Conservation (phyloP, 2,888 invertebrate genomes). For the Drosophila nr. perissopoda region DNA sequence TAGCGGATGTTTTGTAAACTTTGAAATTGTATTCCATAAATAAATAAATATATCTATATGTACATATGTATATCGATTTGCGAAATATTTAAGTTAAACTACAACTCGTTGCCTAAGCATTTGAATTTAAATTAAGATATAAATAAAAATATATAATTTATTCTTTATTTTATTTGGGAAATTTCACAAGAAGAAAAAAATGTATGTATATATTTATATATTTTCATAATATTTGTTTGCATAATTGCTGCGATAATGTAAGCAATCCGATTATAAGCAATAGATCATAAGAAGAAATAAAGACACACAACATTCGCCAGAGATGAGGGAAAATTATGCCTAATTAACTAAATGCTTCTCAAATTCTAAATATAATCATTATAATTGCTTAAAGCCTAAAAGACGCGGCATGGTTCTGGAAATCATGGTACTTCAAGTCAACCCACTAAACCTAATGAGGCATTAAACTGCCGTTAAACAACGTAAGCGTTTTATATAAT, state of each 20-base stretch:
- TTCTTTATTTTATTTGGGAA: not conserved
- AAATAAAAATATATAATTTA: not conserved
- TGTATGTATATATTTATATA: not conserved
- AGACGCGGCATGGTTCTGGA: not conserved
- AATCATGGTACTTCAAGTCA: constrained; percentile 25
- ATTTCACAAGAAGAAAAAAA: not conserved
- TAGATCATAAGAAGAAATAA: not conserved
- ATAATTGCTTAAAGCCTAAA: constrained; percentile 7
- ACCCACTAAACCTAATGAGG: constrained; percentile 58
- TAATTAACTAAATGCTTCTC: not conserved
- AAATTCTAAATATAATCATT: constrained; percentile 27
- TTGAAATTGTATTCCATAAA: not conserved
- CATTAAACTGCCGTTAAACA: constrained; percentile 63
- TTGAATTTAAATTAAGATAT: not conserved
- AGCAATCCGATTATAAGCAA: not conserved
- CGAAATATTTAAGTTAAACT: not conserved
- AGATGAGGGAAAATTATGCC: not conserved
- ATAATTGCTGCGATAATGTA: not conserved
- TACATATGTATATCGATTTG: not conserved
- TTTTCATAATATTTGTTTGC: not conserved
- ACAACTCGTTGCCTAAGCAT: not conserved
- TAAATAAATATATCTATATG: not conserved
- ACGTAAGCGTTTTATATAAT: constrained; percentile 60
- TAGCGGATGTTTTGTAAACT: not conserved
- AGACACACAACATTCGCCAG: not conserved